Evolutionary conservation across 2,888 invertebrate genomes (phyloP), one percentile per base, ranked within the genome.

Genomic region (Prosopocoilus inquinatus): DNA sequence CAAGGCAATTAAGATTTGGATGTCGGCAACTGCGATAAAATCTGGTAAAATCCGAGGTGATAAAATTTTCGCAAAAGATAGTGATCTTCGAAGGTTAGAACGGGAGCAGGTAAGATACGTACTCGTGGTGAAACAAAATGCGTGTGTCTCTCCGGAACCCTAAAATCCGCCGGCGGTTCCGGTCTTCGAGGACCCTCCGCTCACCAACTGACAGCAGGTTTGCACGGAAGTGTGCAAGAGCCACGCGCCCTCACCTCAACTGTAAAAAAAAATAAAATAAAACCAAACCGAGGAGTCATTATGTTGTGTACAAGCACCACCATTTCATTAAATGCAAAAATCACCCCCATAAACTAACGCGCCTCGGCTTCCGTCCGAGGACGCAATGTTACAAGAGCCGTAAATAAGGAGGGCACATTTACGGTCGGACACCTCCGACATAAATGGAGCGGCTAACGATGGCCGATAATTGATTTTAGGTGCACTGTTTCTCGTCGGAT

Each of bases 161-260:
- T 50, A 57, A 65, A 65, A 64, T 71, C 67, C 69, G 67, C 67
- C 67, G 66, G 58, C 62, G 69, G 73, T 73, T 73, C 73, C 73
- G 70, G 72, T 71, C 66, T 61, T 61, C 59, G 47, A 47, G 45
- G 58, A 54, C 60, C 61, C 57, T 57, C 59, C 71, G 71, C 73
- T 74, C 60, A 62, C 74, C 73, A 75, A 74, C 74, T 74, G 74
- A 52, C 56, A 52, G 66, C 64, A 64, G 61, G 67, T 72, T 72
- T 69, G 74, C 74, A 71, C 73, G 74, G 74, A 75, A 75, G 74
- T 73, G 73, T 71, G 72, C 69, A 66, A 63, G 50, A 46, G 44
- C 55, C 63, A 63, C 63, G 63, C 58, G 63, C 63, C 63, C 57
- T 57, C 38, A 49, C 39, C 13, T 38, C 15, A 34, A 47, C 7